Conservation (phyloP, 2,888 invertebrate species). For the Drosophila longiperda region DNA sequence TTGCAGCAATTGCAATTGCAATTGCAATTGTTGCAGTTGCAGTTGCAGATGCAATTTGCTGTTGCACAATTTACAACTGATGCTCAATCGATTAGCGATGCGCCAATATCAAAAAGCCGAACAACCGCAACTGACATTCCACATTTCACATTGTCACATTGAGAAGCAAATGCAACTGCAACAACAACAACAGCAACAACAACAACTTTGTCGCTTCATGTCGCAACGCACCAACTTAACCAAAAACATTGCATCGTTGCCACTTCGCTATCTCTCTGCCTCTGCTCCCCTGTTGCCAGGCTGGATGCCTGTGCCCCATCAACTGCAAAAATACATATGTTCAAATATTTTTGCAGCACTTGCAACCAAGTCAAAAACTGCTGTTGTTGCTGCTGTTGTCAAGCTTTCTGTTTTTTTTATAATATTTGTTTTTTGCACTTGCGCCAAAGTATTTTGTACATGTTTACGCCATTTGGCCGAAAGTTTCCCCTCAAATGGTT, state of each 20-base stretch:
- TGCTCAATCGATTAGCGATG: conserved; percentile 59
- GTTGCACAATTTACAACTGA: conserved; percentile 40
- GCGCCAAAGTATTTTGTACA: conserved; percentile 74
- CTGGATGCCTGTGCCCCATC: not conserved
- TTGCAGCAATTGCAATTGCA: conserved; percentile 3
- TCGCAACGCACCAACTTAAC: conserved; percentile 51
- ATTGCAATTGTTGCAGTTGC: not conserved
- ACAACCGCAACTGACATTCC: conserved; percentile 53
- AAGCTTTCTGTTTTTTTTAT: conserved; percentile 26
- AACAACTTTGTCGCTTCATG: conserved; percentile 43
- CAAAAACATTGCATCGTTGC: conserved; percentile 53
- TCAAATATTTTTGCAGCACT: conserved; percentile 36
- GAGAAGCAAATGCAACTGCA: conserved; percentile 6
- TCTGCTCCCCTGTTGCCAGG: not conserved
- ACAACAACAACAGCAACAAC: conserved; percentile 10
- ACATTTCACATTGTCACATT: conserved; percentile 23
- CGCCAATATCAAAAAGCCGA: conserved; percentile 40
- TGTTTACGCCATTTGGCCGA: conserved; percentile 73
- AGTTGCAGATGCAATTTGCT: conserved; percentile 17
- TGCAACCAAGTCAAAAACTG: conserved; percentile 26
- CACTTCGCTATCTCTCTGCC: not conserved
- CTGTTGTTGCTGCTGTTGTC: conserved; percentile 12
- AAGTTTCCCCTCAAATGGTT: not conserved
- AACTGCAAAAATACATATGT: conserved; percentile 11
- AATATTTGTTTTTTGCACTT: conserved; percentile 36